These are phyloP conservation scores for Rallus limicola DNA, from an alignment of 2,113 vertebrate genomes.

Conservation along the genomic window DNA sequence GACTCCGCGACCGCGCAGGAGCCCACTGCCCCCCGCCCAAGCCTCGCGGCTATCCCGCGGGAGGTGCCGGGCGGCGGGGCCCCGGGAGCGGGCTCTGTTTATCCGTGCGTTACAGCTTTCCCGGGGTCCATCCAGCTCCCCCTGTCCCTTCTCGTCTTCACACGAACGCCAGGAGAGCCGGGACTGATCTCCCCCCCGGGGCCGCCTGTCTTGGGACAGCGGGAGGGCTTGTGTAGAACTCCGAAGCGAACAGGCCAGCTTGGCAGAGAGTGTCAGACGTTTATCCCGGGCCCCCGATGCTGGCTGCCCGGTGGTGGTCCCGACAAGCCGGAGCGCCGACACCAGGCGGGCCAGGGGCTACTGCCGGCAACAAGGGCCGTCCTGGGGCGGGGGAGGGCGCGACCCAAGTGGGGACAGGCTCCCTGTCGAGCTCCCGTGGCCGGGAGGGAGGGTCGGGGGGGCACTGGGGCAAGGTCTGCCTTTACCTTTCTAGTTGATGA, in stretches of 20 bases:
- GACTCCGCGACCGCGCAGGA: background rate
- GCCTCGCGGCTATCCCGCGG: background rate
- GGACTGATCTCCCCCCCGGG: fast-evolving
- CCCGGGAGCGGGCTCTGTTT: background rate
- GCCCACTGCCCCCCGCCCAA: background rate
- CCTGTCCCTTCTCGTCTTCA: background rate
- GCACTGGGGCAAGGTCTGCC: background rate
- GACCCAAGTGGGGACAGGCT: background rate
- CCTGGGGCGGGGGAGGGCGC: background rate
- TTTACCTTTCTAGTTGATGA: background rate
- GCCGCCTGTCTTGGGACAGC: background rate
- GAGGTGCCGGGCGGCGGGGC: background rate
- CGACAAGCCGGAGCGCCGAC: background rate
- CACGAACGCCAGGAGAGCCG: fast-evolving
- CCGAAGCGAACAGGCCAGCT: background rate
- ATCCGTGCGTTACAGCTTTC: background rate
- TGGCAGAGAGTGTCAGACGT: no score
- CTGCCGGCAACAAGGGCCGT: background rate
- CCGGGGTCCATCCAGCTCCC: background rate
- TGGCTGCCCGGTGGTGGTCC: background rate
- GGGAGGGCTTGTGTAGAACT: background rate
- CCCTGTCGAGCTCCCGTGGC: background rate
- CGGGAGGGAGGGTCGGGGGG: background rate
- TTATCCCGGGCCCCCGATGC: fast-evolving
- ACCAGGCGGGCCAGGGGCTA: background rate